Percentiles rank a stretch among this genome's conserved stretches.
These are phyloP conservation scores for Spialia ferax DNA, from an alignment of 2,888 invertebrate genomes.

Conservation along the genomic window DNA sequence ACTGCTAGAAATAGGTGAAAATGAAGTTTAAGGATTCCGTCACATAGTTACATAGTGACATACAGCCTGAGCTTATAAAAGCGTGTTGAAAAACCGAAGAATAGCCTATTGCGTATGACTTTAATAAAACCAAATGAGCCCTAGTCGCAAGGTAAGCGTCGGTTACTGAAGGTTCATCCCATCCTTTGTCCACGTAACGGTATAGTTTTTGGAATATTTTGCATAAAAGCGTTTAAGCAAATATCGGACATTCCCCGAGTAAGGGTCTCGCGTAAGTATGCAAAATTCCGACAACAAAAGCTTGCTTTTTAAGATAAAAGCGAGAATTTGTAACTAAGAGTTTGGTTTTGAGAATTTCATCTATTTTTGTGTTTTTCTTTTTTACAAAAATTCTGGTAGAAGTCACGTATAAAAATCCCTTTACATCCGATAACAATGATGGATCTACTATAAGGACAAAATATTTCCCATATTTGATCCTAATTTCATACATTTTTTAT, in stretches of 20 bases:
- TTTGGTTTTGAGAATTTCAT: slow-evolving; percentile 14
- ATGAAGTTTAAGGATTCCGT: no score
- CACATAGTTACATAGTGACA: no score
- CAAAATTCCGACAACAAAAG: slow-evolving; percentile 28
- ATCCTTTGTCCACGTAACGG: slow-evolving; percentile 25
- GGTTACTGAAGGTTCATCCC: slow-evolving; percentile 23
- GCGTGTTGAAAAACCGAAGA: no score
- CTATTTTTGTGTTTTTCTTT: neutral
- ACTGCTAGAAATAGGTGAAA: no score
- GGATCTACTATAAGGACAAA: no score
- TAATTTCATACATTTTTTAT: no score
- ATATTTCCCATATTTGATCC: no score
- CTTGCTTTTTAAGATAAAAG: slow-evolving; percentile 26
- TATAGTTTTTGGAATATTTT: slow-evolving; percentile 39
- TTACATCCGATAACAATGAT: no score
- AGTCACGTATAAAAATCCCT: no score
- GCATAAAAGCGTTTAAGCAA: slow-evolving; percentile 36
- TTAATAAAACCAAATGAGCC: slow-evolving; percentile 28
- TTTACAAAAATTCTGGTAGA: neutral
- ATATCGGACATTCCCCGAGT: slow-evolving; percentile 32
- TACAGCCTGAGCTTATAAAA: no score
- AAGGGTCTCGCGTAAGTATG: slow-evolving; percentile 33
- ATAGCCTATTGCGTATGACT: slow-evolving; percentile 13
- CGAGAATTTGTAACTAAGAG: slow-evolving; percentile 2
- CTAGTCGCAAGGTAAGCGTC: slow-evolving; percentile 23